A percentile compares a stretch with the other conserved stretches of the same genome.
Conservation (phyloP, 2,797 vertebrate species). For the Salarias fasciatus region DNA sequence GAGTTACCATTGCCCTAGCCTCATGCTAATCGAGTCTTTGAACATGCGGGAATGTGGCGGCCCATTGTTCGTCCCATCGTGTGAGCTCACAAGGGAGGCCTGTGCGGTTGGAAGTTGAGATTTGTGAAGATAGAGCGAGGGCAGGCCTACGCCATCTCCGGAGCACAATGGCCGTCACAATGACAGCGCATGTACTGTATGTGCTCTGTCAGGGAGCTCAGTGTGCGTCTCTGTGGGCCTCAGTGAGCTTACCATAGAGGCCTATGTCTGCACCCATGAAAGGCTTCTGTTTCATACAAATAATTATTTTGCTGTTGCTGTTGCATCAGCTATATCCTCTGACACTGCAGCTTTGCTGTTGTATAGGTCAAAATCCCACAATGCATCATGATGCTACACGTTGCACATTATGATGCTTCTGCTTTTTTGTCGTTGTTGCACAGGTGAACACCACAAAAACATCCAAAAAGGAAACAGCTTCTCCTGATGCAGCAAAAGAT, state of each 20-base stretch:
- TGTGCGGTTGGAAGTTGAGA: slow-evolving; percentile 80
- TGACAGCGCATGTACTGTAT: slow-evolving; percentile 78
- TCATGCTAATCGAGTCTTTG: slow-evolving; percentile 80
- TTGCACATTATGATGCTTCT: no score
- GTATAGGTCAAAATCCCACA: not conserved
- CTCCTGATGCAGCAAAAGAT: slow-evolving; percentile 87
- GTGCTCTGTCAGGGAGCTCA: slow-evolving; percentile 74
- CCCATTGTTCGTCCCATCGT: slow-evolving; percentile 81
- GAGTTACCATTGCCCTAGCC: slow-evolving; percentile 73
- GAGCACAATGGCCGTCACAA: slow-evolving; percentile 82
- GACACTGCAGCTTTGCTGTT: slow-evolving; percentile 8
- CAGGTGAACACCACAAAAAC: slow-evolving; percentile 91
- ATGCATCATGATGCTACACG: not conserved
- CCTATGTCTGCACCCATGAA: slow-evolving; percentile 60
- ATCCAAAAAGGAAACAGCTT: slow-evolving; percentile 82
- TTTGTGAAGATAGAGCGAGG: slow-evolving; percentile 82
- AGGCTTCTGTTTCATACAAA: slow-evolving; percentile 59
- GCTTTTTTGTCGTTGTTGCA: slow-evolving; percentile 34
- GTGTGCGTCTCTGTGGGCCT: slow-evolving; percentile 64
- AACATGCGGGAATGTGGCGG: slow-evolving; percentile 83
- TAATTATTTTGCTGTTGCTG: slow-evolving; percentile 44
- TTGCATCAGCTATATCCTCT: slow-evolving; percentile 23
- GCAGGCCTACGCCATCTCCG: slow-evolving; percentile 87
- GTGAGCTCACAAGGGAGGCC: slow-evolving; percentile 84
- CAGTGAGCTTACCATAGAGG: slow-evolving; percentile 59